Conservation (phyloP, 2,113 vertebrate genomes). For the Sporophila hypoxantha region DNA sequence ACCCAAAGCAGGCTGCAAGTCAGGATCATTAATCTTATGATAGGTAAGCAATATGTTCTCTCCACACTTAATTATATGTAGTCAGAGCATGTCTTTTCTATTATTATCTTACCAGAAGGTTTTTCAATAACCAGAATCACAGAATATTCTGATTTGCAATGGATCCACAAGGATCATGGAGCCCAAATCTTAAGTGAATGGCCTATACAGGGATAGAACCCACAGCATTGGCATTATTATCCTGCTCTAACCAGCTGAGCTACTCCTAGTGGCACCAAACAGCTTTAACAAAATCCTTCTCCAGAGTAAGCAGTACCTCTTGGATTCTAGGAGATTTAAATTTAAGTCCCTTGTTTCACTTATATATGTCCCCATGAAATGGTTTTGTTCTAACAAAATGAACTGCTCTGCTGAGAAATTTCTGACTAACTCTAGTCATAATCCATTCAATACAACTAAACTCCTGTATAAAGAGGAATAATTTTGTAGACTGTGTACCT, state of each 20-base stretch:
- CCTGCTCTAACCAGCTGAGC: background rate
- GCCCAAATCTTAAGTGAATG: background rate
- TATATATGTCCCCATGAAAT: background rate
- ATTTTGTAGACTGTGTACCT: background rate
- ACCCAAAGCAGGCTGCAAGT: background rate
- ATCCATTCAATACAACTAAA: background rate
- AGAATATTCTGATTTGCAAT: background rate
- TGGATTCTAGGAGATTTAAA: background rate
- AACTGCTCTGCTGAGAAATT: background rate
- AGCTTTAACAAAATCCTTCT: background rate
- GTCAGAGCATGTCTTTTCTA: background rate
- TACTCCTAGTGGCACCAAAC: background rate
- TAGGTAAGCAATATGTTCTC: background rate
- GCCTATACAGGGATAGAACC: background rate
- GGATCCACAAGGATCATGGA: background rate
- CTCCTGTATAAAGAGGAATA: background rate
- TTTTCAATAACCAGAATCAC: background rate
- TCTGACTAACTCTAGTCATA: background rate
- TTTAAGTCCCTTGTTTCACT: background rate
- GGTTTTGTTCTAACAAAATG: background rate
- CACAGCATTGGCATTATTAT: background rate
- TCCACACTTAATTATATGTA: background rate
- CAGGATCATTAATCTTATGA: background rate
- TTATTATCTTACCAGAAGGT: background rate
- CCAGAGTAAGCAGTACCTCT: background rate